Conservation (phyloP, 1,140 invertebrate genomes). For the Drosophila leontia region DNA sequence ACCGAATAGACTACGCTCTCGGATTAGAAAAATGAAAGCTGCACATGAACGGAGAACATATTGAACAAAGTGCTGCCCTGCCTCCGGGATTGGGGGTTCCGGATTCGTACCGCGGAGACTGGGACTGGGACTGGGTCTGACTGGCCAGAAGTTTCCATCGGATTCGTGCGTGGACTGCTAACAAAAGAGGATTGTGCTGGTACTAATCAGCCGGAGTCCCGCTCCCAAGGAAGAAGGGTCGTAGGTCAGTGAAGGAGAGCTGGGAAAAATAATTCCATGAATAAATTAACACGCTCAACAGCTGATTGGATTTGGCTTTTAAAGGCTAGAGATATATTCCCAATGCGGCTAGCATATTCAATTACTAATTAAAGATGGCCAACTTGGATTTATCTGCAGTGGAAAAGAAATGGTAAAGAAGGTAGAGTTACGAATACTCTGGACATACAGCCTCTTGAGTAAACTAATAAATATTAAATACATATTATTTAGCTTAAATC, state of each 20-base stretch:
- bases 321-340: constrained; percentile 34
- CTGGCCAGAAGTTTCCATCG: constrained; percentile 39
- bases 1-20: constrained; percentile 31
- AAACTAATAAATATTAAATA: background rate
- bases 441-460: background rate
- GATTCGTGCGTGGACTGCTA: constrained; percentile 68
- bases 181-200: constrained; percentile 47
- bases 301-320: constrained; percentile 73
- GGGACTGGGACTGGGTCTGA: background rate
- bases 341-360: constrained; percentile 52
- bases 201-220: constrained; percentile 34
- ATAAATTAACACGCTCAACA: constrained; percentile 76
- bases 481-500: background rate
- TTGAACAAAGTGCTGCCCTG: constrained; percentile 42
- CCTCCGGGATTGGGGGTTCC: background rate
- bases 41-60: constrained; percentile 42
- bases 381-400: constrained; percentile 5
- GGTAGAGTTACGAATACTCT: background rate
- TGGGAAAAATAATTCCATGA: constrained; percentile 60
- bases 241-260: constrained; percentile 23
- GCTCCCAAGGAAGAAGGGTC: background rate
- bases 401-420: background rate
- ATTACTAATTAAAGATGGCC: constrained; percentile 64
- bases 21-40: constrained; percentile 56
- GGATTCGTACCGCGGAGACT: constrained; percentile 4